phyloP scores from a whole-genome alignment of 2,888 invertebrate species.

The Tetragnatha montana region DNA sequence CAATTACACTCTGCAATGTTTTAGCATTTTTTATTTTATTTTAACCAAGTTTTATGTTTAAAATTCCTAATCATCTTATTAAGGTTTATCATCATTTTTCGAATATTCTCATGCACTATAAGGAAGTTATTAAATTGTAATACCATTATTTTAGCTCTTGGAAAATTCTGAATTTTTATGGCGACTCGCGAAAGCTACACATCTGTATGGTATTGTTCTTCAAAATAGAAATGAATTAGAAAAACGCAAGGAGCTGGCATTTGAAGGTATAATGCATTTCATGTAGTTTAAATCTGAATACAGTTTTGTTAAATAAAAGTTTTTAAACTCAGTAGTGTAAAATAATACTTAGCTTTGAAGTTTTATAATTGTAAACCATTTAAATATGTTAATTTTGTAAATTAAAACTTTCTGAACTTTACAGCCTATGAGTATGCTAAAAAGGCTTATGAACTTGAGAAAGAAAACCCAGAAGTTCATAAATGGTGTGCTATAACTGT shows the following conservation, averaged over 20 bases:
- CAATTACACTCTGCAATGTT: too few relatives aligned
- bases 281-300: neutral
- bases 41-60: too few relatives aligned
- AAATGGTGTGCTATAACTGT: slow-evolving; percentile 86
- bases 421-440: slow-evolving; percentile 78
- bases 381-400: neutral
- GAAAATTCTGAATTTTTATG: slow-evolving; percentile 76
- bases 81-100: too few relatives aligned
- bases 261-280: slow-evolving; percentile 72
- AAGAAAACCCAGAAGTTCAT: slow-evolving; percentile 80
- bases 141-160: slow-evolving; percentile 46
- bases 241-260: slow-evolving; percentile 76
- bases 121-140: too few relatives aligned
- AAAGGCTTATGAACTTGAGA: slow-evolving; percentile 78
- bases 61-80: too few relatives aligned
- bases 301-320: neutral
- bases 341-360: neutral
- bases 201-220: slow-evolving; percentile 75
- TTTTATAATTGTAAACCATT: neutral
- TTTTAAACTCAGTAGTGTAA: neutral
- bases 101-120: too few relatives aligned
- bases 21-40: too few relatives aligned
- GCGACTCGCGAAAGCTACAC: slow-evolving; percentile 77
- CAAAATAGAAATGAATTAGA: slow-evolving; percentile 74
- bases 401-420: slow-evolving; percentile 11